Evolutionary conservation across 2,888 invertebrate species (phyloP), one percentile per base, ranked within the genome.

Genomic region (Lepidonotus clava): DNA sequence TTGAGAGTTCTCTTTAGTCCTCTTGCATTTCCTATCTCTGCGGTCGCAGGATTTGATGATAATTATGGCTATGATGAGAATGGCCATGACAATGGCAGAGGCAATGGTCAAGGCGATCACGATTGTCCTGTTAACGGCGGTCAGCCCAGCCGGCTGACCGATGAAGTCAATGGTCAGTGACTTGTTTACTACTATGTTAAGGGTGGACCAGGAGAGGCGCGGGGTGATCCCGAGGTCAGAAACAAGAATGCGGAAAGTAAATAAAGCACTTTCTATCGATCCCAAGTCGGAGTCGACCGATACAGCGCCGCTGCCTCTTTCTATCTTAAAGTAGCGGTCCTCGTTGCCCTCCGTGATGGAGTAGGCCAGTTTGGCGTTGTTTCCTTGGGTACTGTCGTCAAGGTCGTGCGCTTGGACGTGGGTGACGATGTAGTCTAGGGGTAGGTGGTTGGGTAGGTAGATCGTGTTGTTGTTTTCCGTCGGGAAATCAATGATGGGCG

Each of bases 381-480:
- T 36, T 1, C 86, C 84, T 1, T 41, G 24, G 5, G 46, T 46
- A n/a, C 46, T n/a, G 34, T 51, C 84, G 77, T 87, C 87, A 1
- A 36, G 46, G 38, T 87, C 87, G n/a, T 67, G 66, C 2, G 86
- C 84, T 21, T 38, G 36, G 1, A 87, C 28, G n/a, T 77, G 51
- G 0, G 86, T 84, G 28, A 87, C 77, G 34, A 28, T 66, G 41
- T 86, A 86, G 36, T 86, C 87, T 1, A 77, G 71, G 1, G 86
- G 86, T 38, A 80, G 53, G 32, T 38, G 40, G 36, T 85, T 87
- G n/a, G 87, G 85, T 11, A 87, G 36, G 28, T 56, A 66, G 8
- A 86, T n/a, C 8, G 86, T 77, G 28, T 40, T 86, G 41, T 86
- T 86, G 5, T n/a, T 21, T 11, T 77, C 32, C 6, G 71, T 32